Conservation (phyloP, 2,113 vertebrate genomes). For the Dolichotis patagonum region DNA sequence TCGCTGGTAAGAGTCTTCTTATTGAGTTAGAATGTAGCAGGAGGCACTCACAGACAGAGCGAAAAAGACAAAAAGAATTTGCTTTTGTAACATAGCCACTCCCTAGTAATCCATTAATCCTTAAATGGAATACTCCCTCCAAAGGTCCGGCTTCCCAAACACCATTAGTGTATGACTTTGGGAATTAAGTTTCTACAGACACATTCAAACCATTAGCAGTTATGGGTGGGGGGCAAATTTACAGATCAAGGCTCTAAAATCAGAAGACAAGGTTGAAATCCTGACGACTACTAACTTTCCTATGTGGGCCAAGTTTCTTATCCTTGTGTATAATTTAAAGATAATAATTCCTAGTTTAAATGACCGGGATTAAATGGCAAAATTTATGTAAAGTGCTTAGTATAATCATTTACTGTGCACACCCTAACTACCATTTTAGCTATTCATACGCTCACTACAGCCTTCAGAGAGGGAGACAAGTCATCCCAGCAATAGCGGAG, state of each 20-base stretch:
- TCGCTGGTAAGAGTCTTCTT: neutral
- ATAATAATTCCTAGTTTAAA: neutral
- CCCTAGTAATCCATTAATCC: neutral
- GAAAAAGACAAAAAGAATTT: neutral
- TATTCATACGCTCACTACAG: neutral
- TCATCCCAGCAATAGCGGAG: rapidly evolving
- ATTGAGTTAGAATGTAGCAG: neutral
- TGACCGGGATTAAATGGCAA: neutral
- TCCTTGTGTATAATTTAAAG: slow-evolving; percentile 1
- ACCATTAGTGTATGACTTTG: neutral
- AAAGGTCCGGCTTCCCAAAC: neutral
- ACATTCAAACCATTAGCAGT: neutral
- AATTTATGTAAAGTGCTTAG: slow-evolving; percentile 36
- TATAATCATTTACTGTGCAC: neutral
- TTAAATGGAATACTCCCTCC: neutral
- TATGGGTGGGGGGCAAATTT: neutral
- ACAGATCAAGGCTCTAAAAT: neutral
- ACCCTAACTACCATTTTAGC: neutral
- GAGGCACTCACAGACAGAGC: neutral
- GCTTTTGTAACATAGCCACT: neutral
- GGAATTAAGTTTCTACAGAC: neutral
- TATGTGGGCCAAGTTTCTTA: neutral
- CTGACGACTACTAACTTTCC: neutral
- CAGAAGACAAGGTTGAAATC: neutral
- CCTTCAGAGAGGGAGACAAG: rapidly evolving